Percentiles rank a stretch among this genome's conserved stretches.
These are phyloP conservation scores for Albula glossodonta DNA, from an alignment of 2,113 vertebrate genomes.

Conservation along the genomic window DNA sequence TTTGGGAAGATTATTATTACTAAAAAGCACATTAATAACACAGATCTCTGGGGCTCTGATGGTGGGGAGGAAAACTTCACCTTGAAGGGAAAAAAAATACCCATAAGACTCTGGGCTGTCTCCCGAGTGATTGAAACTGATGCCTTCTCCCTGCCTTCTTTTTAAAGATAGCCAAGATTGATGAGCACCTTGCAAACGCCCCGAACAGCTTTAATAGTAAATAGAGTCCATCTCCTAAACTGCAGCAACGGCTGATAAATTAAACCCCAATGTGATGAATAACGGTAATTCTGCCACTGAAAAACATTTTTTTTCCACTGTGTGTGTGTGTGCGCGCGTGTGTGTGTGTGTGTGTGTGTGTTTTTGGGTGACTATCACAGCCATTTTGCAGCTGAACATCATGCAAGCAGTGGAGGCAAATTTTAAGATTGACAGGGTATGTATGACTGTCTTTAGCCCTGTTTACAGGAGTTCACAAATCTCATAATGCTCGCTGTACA, in stretches of 20 bases:
- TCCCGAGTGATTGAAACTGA: constrained; percentile 72
- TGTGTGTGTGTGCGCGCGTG: background rate
- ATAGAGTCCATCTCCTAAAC: constrained; percentile 76
- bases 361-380: background rate
- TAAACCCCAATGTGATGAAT: constrained; percentile 67
- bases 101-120: constrained; percentile 59
- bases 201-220: constrained; percentile 72
- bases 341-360: background rate
- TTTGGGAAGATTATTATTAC: constrained; percentile 70
- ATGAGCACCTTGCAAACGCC: constrained; percentile 71
- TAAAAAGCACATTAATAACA: constrained; percentile 70
- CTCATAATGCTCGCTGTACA: background rate
- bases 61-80: constrained; percentile 57
- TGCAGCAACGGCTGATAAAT: constrained; percentile 72
- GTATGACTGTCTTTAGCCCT: background rate
- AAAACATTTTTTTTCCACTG: constrained; percentile 10
- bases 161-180: constrained; percentile 77
- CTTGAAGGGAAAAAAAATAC: constrained; percentile 62
- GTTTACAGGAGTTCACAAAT: background rate
- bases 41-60: constrained; percentile 47
- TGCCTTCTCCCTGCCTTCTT: constrained; percentile 59
- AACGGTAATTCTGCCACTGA: constrained; percentile 57
- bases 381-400: background rate
- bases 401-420: background rate
- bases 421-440: background rate